A percentile compares a stretch with the other conserved stretches of the same genome.
phyloP scores from a whole-genome alignment of 2,888 invertebrate genomes.

The Zygothrica quintamaculata region DNA sequence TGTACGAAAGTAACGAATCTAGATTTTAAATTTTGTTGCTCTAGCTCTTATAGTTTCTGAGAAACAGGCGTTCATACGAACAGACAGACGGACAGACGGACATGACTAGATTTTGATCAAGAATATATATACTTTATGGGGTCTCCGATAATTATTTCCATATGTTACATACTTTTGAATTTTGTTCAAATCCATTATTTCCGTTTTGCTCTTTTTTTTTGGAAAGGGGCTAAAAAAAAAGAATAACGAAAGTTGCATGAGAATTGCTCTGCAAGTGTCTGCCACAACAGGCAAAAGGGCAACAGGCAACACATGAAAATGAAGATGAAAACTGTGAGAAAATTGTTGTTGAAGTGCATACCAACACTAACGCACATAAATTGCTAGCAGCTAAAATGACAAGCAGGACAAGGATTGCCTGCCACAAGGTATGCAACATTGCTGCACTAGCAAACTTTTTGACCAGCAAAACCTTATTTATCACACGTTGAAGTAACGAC shows the following conservation, averaged over 20 bases:
- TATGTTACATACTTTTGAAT: too few relatives aligned
- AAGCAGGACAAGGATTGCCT: slow-evolving; percentile 21
- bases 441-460: slow-evolving; percentile 49
- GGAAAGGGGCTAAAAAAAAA: too few relatives aligned
- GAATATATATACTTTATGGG: too few relatives aligned
- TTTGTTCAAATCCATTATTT: too few relatives aligned
- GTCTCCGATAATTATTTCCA: too few relatives aligned
- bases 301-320: slow-evolving; percentile 16
- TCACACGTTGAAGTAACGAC: slow-evolving; percentile 53
- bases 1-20: too few relatives aligned
- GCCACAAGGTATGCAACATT: slow-evolving; percentile 53
- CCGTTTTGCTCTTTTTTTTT: too few relatives aligned
- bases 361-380: slow-evolving; percentile 37
- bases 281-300: slow-evolving; percentile 24
- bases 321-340: slow-evolving; percentile 34
- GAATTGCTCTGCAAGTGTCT: slow-evolving; percentile 29
- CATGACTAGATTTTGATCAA: too few relatives aligned
- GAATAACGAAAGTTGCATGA: slow-evolving; percentile 14
- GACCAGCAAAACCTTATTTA: slow-evolving; percentile 70
- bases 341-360: slow-evolving; percentile 58
- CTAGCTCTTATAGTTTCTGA: too few relatives aligned
- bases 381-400: slow-evolving; percentile 59
- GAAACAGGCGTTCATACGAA: too few relatives aligned
- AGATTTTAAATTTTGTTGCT: too few relatives aligned
- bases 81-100: too few relatives aligned